Evolutionary conservation across 2,797 vertebrate genomes (phyloP), one percentile per base, ranked within the genome.

Genomic region (Platyrinchus mystaceus): DNA sequence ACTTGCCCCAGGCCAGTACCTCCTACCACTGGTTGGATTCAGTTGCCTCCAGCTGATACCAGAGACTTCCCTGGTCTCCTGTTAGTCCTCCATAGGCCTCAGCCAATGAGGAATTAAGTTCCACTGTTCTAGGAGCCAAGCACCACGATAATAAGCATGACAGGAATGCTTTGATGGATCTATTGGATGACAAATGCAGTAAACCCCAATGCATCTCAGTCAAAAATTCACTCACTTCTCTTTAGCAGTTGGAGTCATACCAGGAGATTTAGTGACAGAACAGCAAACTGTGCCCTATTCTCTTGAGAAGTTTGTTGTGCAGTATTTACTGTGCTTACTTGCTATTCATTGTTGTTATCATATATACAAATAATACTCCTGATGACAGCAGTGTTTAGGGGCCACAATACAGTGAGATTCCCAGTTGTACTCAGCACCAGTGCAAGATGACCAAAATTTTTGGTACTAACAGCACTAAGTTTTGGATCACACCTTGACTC

Each of bases 31-130:
- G 27, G 32, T 2, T 74, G 43, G 41, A 26, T 44, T 66, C 2
- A 22, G 7, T 8, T 80, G 50, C 14, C 49, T 60, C 52, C 71
- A 21, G 6, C 13, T 24, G 22, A 36, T 62, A 7, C 14, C 32
- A 36, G 14, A 66, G 20, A n/a, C 24, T 27, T 15, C 28, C 23
- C 46, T 14, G 10, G 9, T 52, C 39, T 58, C 39, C 39, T 1
- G 0, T 17, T 8, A 49, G 27, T 27, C 44, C 56, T 62, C n/a
- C 0, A 1, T 10, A n/a, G 28, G 3, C 32, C 22, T 28, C 63
- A 13, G 49, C 32, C 67, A 37, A 14, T 1, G 34, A 27, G 22
- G 36, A 85, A 47, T 32, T 20, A 16, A 17, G 24, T 30, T 14
- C 15, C 76, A 9, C 17, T 36, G 30, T 36, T 67, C 12, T 28